Base-by-base conservation (phyloP, 2,888 invertebrate species). In the Apocheima hispidaria region DNA sequence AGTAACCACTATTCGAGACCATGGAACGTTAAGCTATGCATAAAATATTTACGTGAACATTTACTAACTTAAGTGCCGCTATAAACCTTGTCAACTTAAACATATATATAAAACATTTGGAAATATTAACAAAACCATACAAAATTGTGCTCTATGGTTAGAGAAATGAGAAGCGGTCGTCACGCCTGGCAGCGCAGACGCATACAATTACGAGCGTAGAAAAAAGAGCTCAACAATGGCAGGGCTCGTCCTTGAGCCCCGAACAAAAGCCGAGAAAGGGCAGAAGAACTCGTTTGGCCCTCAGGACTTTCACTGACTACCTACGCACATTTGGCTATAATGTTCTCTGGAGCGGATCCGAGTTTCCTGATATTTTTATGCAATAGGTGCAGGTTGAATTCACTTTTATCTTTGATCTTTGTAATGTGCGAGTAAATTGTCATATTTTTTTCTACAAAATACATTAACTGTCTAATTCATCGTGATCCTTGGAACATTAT, bases 261-360 rank as follows among this genome's bases (percentile, higher is more conserved):
- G 80, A 89, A 91, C 89, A 91, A 91, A 91, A 92, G 89, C 88
- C 81, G 86, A 90, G 91, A 90, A 92, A 91, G 91, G 91, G 91
- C 92, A 91, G 84, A 86, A 86, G 86, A 92, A 92, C 92, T 87
- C 84, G 92, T 92, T 92, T 87, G 73, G 74, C 87, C 89, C 88
- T 92, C 86, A 88, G 81, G 82, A 91, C 92, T 92, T 92, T 92
- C 92, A 92, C 92, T 92, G 82, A 77, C 87, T 90, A 86, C 86
- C 89, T 88, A 88, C 85, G 82, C 81, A 77, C 77, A 79, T 85
- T 85, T 85, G 78, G 78, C 78, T 79, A 77, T 71, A 53, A 52
- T 43, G 40, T 64, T 64, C 54, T 50, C 28, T 57, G 48, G 40
- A 49, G 60, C 41, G 49, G 41, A 33, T 53, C 49, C 35, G 16